A percentile compares a stretch with the other conserved stretches of the same genome.
Evolutionary conservation across 64 coral and sea anemone species (phyloP).

Genomic region (Cladopsammia gracilis): DNA sequence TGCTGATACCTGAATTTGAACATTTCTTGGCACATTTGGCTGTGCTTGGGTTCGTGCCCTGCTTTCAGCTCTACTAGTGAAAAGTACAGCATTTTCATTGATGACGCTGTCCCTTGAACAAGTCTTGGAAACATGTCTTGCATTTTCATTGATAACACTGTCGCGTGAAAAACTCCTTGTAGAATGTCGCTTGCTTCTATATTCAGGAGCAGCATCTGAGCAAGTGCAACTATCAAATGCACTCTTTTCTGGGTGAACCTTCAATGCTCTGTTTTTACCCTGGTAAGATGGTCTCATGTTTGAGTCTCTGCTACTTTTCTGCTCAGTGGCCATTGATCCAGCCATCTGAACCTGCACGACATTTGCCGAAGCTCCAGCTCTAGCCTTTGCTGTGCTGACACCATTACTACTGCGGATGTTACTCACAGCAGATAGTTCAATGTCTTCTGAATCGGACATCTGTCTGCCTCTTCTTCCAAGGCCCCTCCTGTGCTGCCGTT

Average conservation of each 20-base stretch:
- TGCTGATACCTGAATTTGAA: slow-evolving; percentile 20
- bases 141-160: slow-evolving; percentile 24
- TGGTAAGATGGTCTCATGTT: neutral
- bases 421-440: slow-evolving; percentile 54
- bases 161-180: neutral
- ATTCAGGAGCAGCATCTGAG: neutral
- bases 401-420: slow-evolving; percentile 42
- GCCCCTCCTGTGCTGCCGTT: slow-evolving; percentile 33
- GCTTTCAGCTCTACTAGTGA: neutral
- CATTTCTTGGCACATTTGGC: neutral
- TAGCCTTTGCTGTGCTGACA: slow-evolving; percentile 13
- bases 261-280: neutral
- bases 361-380: slow-evolving; percentile 44
- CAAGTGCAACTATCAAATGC: neutral
- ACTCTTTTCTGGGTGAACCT: slow-evolving; percentile 5
- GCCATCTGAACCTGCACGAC: slow-evolving; percentile 66
- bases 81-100: slow-evolving; percentile 17
- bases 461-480: slow-evolving; percentile 14
- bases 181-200: slow-evolving; percentile 16
- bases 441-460: slow-evolving; percentile 13
- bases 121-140: neutral
- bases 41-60: neutral
- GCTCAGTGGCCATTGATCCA: slow-evolving; percentile 28
- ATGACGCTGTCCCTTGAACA: slow-evolving; percentile 8
- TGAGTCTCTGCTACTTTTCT: slow-evolving; percentile 15